Conservation (phyloP, 2,888 invertebrate genomes). For the Andrena bucephala region DNA sequence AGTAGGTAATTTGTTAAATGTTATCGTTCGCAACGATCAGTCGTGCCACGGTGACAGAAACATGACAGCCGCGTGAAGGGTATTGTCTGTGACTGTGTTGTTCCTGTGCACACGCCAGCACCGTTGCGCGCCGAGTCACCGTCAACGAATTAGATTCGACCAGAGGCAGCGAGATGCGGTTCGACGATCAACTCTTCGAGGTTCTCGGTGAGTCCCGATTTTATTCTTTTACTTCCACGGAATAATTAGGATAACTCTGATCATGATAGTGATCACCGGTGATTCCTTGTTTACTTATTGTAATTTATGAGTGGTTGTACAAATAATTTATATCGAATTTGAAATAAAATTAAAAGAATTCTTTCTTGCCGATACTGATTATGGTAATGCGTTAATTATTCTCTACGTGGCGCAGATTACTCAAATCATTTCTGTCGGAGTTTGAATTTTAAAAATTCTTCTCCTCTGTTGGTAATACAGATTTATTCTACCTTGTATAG, state of each 20-base stretch:
- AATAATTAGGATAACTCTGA: neutral
- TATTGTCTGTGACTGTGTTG: constrained; percentile 32
- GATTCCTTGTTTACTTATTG: neutral
- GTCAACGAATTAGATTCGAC: neutral
- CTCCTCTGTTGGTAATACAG: no score
- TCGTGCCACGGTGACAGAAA: constrained; percentile 39
- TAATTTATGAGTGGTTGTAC: no score
- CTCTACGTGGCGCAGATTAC: no score
- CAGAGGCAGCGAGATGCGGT: constrained; percentile 73
- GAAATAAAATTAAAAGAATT: neutral
- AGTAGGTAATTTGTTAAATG: neutral
- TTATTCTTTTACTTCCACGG: neutral
- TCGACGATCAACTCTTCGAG: constrained; percentile 81
- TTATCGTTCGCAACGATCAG: neutral
- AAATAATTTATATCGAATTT: neutral
- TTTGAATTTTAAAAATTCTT: no score
- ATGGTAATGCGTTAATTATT: no score
- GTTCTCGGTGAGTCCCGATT: constrained; percentile 75
- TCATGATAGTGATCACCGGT: neutral
- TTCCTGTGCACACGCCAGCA: neutral
- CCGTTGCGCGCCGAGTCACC: neutral
- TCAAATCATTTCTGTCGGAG: no score
- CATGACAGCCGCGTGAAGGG: constrained; percentile 54
- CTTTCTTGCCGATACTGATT: neutral
- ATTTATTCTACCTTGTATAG: no score